Evolutionary conservation across 2,888 invertebrate species (phyloP).

Genomic region (Mongoloraphidia duomilia): DNA sequence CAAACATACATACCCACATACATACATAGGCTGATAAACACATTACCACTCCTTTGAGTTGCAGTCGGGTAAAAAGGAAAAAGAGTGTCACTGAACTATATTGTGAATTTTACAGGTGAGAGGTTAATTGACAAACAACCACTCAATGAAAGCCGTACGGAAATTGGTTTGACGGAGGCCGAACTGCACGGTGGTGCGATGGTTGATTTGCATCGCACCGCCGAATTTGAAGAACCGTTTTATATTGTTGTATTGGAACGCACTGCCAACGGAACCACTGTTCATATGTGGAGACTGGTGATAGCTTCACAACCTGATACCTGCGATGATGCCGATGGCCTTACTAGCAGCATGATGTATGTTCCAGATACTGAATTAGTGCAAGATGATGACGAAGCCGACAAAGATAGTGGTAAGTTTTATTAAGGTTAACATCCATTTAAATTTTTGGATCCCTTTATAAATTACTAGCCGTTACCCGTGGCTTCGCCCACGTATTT

Average conservation of each 20-base stretch:
- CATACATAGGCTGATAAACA: too few species aligned
- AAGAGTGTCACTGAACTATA: too few species aligned
- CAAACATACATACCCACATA: too few species aligned
- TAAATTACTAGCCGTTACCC: too few species aligned
- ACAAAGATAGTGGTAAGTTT: conserved; percentile 7
- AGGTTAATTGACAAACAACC: neutral
- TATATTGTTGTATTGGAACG: conserved; percentile 88
- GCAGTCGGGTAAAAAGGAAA: too few species aligned
- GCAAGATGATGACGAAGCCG: conserved; percentile 60
- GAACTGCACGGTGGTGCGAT: conserved; percentile 46
- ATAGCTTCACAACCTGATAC: conserved; percentile 65
- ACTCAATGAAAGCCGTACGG: neutral
- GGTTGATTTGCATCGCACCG: conserved; percentile 74
- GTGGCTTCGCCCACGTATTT: too few species aligned
- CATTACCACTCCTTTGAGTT: too few species aligned
- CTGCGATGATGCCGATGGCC: conserved; percentile 1
- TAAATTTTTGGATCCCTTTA: neutral
- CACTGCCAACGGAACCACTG: conserved; percentile 64
- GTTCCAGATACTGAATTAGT: conserved; percentile 75
- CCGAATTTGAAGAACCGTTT: conserved; percentile 87
- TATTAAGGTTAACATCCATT: neutral
- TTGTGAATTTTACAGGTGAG: neutral
- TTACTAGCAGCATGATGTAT: conserved; percentile 67
- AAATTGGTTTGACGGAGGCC: conserved; percentile 4
- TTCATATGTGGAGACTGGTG: conserved; percentile 92